phyloP scores from a whole-genome alignment of 2,888 invertebrate genomes.

The Molorchus minor region DNA sequence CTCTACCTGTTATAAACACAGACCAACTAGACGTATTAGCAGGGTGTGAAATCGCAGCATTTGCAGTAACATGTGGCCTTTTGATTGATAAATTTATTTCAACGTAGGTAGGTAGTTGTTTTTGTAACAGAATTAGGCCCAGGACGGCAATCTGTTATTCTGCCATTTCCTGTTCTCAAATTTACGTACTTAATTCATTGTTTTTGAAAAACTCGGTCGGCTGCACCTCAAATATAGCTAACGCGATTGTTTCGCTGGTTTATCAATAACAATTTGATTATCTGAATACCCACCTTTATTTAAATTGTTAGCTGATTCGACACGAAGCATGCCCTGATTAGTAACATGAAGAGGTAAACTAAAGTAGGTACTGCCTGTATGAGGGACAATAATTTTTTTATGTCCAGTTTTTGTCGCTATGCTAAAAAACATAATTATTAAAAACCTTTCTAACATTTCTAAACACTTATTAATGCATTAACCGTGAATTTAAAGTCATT shows the following conservation, averaged over 20 bases:
- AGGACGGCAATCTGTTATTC: slow-evolving; percentile 31
- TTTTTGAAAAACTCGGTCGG: not conserved
- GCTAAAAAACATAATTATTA: no score
- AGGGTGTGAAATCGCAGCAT: slow-evolving; percentile 1
- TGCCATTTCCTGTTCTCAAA: slow-evolving; percentile 24
- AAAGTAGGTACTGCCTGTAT: no score
- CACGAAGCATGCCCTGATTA: no score
- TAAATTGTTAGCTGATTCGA: no score
- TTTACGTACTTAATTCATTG: not conserved
- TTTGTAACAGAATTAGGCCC: slow-evolving; percentile 18
- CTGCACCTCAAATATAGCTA: not conserved
- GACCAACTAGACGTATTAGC: slow-evolving; percentile 10
- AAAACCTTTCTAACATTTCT: no score
- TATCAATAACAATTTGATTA: no score
- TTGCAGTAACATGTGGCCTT: slow-evolving; percentile 4
- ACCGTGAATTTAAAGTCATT: no score
- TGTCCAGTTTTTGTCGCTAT: no score
- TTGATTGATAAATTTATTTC: slow-evolving; percentile 13
- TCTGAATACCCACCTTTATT: no score
- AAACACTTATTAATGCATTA: no score
- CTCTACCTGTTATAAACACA: slow-evolving; percentile 1
- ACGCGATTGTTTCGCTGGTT: not conserved
- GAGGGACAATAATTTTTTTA: no score
- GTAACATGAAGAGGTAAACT: no score
- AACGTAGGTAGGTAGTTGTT: slow-evolving; percentile 22